These are phyloP conservation scores for Cercopithecus mitis DNA, from an alignment of 2,797 vertebrate species.

Conservation along the genomic window DNA sequence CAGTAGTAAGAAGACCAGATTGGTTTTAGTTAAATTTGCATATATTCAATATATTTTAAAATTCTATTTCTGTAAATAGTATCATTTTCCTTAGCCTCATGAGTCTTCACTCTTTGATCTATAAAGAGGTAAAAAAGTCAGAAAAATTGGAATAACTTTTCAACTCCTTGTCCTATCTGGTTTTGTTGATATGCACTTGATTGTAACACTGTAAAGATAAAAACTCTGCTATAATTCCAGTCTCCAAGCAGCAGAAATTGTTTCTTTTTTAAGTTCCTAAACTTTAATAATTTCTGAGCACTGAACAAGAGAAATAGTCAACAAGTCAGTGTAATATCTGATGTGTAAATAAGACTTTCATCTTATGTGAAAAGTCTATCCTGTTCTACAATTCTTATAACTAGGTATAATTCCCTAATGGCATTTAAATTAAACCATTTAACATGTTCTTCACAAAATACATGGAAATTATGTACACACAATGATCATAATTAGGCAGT, in stretches of 20 bases:
- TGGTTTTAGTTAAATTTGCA: background rate
- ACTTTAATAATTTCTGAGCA: constrained; percentile 5
- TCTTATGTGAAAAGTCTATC: background rate
- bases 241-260: background rate
- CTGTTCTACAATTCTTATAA: background rate
- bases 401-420: background rate
- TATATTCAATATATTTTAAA: background rate
- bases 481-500: background rate
- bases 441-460: constrained; percentile 32
- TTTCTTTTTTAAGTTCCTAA: background rate
- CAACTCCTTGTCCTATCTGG: background rate
- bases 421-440: constrained; percentile 25
- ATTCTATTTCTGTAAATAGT: background rate
- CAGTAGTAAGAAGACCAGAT: background rate
- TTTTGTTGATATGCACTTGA: background rate
- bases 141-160: background rate
- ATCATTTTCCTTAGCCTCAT: background rate
- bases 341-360: background rate
- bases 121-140: background rate
- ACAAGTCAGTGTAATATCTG: background rate
- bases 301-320: background rate
- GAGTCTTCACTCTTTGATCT: background rate
- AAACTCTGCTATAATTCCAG: background rate
- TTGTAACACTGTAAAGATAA: background rate
- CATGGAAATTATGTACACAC: background rate